Evolutionary conservation across 2,113 vertebrate genomes (phyloP).

Genomic region (Pseudonaja textilis): DNA sequence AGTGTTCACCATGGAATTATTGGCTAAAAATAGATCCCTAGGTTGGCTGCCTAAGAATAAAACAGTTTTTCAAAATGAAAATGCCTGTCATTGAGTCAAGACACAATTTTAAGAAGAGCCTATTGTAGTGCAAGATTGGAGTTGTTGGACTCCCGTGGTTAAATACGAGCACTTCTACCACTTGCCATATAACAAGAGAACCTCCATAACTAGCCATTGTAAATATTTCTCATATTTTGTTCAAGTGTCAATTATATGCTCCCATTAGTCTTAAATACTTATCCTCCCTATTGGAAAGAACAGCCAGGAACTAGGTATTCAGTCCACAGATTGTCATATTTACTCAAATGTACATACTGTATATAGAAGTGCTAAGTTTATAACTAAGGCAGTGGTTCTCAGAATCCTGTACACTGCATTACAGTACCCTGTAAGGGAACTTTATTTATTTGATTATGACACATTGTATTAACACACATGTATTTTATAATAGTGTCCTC

Average conservation of each 20-base stretch:
- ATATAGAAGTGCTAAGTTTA: neutral
- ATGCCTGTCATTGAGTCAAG: neutral
- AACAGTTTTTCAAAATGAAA: neutral
- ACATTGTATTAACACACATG: neutral
- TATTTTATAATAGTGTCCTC: neutral
- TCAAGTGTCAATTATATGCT: neutral
- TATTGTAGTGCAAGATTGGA: neutral
- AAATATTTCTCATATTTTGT: neutral
- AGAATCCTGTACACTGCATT: neutral
- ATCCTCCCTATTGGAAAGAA: neutral
- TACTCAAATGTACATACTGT: neutral
- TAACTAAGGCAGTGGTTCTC: neutral
- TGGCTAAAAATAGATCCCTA: neutral
- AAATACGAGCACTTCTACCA: neutral
- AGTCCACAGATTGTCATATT: neutral
- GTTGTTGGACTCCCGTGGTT: neutral
- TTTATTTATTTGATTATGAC: neutral
- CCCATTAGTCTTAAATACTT: neutral
- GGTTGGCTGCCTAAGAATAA: neutral
- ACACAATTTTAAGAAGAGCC: neutral
- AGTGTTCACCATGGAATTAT: neutral
- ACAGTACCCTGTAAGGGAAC: neutral
- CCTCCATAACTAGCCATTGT: neutral
- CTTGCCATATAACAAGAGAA: neutral
- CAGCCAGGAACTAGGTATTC: neutral